Evolutionary conservation across 2,113 vertebrate genomes (phyloP).

Genomic region (Limnothrissa miodon): DNA sequence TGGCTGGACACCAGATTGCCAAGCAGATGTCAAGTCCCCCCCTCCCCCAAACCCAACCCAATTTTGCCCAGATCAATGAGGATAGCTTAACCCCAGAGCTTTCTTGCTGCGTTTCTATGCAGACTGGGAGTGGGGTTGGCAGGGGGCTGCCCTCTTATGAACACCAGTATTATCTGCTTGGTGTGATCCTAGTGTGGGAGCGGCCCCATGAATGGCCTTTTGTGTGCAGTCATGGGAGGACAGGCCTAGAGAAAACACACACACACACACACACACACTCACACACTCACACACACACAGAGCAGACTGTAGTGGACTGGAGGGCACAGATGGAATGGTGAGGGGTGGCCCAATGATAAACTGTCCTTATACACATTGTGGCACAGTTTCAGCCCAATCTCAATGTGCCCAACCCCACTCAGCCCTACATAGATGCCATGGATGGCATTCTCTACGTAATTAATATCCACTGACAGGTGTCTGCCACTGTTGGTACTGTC

Average conservation of each 20-base stretch:
- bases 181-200: constrained; percentile 47
- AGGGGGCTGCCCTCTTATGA: constrained; percentile 45
- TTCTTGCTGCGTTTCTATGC: not conserved
- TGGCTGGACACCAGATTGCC: not conserved
- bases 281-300: too few relatives aligned
- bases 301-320: constrained; percentile 49
- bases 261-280: too few relatives aligned
- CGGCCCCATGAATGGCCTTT: constrained; percentile 60
- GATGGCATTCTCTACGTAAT: not conserved
- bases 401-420: not conserved
- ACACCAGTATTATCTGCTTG: constrained; percentile 52
- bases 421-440: not conserved
- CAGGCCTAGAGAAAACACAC: constrained; percentile 11
- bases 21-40: not conserved
- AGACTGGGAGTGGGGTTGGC: constrained; percentile 18
- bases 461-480: not conserved
- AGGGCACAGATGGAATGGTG: constrained; percentile 52
- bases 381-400: not conserved
- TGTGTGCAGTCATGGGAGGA: constrained; percentile 52
- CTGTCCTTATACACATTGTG: constrained; percentile 11
- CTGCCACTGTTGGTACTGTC: not conserved
- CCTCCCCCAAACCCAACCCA: not conserved
- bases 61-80: constrained; percentile 28
- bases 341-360: constrained; percentile 51
- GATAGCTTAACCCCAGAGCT: constrained; percentile 38